phyloP scores from a whole-genome alignment of 1,140 invertebrate genomes.

The Papilio polyxenes region DNA sequence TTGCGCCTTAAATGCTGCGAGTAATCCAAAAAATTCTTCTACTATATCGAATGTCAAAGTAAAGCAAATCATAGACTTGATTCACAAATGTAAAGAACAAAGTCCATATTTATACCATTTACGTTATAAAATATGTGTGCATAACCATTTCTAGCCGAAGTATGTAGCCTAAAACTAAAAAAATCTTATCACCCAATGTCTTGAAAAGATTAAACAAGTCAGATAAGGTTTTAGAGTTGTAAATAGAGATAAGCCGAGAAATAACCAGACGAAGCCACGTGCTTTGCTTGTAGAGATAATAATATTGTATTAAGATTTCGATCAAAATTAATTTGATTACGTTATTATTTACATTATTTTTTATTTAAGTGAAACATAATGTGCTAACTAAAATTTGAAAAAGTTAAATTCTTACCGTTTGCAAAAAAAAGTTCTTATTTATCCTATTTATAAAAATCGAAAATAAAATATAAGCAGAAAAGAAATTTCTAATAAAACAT shows the following conservation, averaged over 20 bases:
- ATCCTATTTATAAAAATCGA: not conserved
- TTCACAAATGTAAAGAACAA: not conserved
- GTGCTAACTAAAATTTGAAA: too few species aligned
- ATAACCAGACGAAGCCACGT: slow-evolving; percentile 3
- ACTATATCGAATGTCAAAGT: not conserved
- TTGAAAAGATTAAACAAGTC: slow-evolving; percentile 23
- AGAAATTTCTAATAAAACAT: not conserved
- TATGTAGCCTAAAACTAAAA: not conserved
- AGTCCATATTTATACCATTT: not conserved
- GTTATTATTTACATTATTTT: not conserved
- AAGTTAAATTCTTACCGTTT: too few species aligned
- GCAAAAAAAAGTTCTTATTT: too few species aligned
- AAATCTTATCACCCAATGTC: slow-evolving; percentile 28
- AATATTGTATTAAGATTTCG: slow-evolving; percentile 9
- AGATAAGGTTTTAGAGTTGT: slow-evolving; percentile 24
- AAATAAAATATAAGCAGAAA: not conserved
- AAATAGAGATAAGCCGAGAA: slow-evolving; percentile 32
- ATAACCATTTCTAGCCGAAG: not conserved
- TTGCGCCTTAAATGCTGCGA: not conserved
- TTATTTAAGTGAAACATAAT: too few species aligned
- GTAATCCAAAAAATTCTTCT: not conserved
- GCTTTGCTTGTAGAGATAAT: slow-evolving; percentile 15
- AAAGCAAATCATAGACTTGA: not conserved
- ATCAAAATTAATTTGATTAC: not conserved
- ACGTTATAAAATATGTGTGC: not conserved